Percentiles rank a stretch among this genome's conserved stretches.
phyloP scores from a whole-genome alignment of 2,888 invertebrate genomes.

The Xylocampa areola region DNA sequence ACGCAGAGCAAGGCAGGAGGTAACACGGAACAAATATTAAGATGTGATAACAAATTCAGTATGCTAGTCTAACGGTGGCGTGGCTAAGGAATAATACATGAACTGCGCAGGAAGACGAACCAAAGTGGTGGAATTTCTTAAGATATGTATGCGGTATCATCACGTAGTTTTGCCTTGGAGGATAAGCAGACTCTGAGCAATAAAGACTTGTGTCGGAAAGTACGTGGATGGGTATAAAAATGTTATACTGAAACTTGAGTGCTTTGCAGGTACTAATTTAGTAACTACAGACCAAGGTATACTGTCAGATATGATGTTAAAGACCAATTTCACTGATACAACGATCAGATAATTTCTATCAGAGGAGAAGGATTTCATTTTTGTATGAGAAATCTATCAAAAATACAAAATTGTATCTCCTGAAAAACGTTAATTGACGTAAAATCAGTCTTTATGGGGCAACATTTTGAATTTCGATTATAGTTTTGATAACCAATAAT shows the following conservation, averaged over 20 bases:
- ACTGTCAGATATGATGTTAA: too few relatives aligned
- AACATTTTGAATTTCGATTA: too few relatives aligned
- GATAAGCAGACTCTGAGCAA: conserved; percentile 48
- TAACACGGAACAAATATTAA: conserved; percentile 62
- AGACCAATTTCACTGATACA: too few relatives aligned
- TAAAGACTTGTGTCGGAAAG: conserved; percentile 30
- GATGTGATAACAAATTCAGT: conserved; percentile 60
- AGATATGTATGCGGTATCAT: conserved; percentile 56
- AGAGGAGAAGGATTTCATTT: too few relatives aligned
- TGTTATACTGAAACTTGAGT: conserved; percentile 10
- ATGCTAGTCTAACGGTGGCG: conserved; percentile 52
- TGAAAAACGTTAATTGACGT: too few relatives aligned
- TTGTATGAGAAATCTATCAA: too few relatives aligned
- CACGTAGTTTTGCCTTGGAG: conserved; percentile 54
- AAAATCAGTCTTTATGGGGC: too few relatives aligned
- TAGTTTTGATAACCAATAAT: too few relatives aligned
- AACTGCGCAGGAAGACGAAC: conserved; percentile 46
- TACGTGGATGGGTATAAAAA: conserved; percentile 6
- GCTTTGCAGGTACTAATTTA: conserved; percentile 17
- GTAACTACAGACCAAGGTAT: neutral
- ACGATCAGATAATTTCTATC: too few relatives aligned
- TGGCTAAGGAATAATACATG: conserved; percentile 59
- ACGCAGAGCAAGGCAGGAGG: conserved; percentile 37
- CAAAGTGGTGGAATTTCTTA: conserved; percentile 46
- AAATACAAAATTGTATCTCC: too few relatives aligned